phyloP scores from a whole-genome alignment of 2,888 invertebrate species.

The Asteroscopus sphinx region DNA sequence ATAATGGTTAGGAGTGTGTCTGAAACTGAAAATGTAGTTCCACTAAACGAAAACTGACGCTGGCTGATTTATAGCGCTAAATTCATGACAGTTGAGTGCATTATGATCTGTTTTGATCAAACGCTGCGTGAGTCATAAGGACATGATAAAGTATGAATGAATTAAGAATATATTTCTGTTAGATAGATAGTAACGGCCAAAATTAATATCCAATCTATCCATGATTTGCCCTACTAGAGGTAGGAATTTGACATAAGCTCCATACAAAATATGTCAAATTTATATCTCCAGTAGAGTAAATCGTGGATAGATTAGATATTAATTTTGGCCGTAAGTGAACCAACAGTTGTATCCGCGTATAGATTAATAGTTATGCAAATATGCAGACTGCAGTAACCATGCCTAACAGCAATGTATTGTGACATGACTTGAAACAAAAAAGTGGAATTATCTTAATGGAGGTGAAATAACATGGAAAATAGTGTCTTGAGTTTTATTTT shows the following conservation, averaged over 20 bases:
- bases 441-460: slow-evolving; percentile 23
- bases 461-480: background rate
- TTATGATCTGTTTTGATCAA: slow-evolving; percentile 61
- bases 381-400: slow-evolving; percentile 27
- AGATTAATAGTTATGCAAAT: slow-evolving; percentile 24
- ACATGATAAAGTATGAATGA: slow-evolving; percentile 34
- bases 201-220: too few species aligned
- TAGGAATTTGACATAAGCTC: too few species aligned
- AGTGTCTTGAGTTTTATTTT: background rate
- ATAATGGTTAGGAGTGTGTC: slow-evolving; percentile 56
- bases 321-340: slow-evolving; percentile 1
- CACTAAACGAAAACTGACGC: slow-evolving; percentile 65
- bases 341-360: slow-evolving; percentile 3
- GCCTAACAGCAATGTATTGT: slow-evolving; percentile 6
- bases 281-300: too few species aligned
- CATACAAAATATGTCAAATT: too few species aligned
- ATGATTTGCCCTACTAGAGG: too few species aligned
- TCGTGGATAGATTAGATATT: too few species aligned
- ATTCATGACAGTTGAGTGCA: slow-evolving; percentile 62
- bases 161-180: slow-evolving; percentile 25
- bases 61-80: slow-evolving; percentile 59
- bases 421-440: slow-evolving; percentile 7
- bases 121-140: slow-evolving; percentile 48
- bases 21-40: slow-evolving; percentile 56
- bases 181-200: too few species aligned